phyloP scores from a whole-genome alignment of 2,888 invertebrate species.

The Drosophila birchii region DNA sequence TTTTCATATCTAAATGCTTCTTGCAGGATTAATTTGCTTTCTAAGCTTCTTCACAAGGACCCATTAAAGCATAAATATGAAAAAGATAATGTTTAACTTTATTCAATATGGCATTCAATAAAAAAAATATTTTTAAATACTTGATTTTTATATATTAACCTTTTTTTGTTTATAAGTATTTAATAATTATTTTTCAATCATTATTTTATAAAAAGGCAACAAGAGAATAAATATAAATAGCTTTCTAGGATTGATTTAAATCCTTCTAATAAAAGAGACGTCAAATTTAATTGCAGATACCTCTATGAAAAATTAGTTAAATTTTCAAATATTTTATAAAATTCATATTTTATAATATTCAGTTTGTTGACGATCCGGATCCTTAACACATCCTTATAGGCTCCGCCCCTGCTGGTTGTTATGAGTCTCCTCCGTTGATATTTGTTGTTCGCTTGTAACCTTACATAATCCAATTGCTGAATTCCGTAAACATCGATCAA shows the following conservation, averaged over 20 bases:
- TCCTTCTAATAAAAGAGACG: too few species aligned
- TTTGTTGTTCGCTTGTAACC: conserved; percentile 40
- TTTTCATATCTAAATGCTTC: too few species aligned
- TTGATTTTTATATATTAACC: background rate
- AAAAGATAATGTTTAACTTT: too few species aligned
- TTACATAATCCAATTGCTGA: conserved; percentile 71
- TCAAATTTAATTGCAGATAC: too few species aligned
- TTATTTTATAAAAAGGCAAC: background rate
- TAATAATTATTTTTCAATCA: too few species aligned
- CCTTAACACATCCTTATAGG: background rate
- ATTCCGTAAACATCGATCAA: conserved; percentile 71
- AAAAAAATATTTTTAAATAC: background rate
- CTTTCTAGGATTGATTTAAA: background rate
- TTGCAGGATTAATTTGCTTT: too few species aligned
- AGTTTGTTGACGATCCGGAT: too few species aligned
- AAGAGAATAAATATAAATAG: background rate
- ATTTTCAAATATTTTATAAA: background rate
- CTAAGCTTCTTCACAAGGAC: too few species aligned
- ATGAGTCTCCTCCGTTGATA: conserved; percentile 1
- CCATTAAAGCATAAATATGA: too few species aligned
- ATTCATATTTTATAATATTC: background rate
- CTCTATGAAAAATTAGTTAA: background rate
- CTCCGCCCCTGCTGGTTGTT: conserved; percentile 42
- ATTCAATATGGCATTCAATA: background rate
- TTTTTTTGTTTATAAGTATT: background rate